A percentile compares a stretch with the other conserved stretches of the same genome.
These are phyloP conservation scores for Meganola albula DNA, from an alignment of 2,888 invertebrate genomes.

Conservation along the genomic window DNA sequence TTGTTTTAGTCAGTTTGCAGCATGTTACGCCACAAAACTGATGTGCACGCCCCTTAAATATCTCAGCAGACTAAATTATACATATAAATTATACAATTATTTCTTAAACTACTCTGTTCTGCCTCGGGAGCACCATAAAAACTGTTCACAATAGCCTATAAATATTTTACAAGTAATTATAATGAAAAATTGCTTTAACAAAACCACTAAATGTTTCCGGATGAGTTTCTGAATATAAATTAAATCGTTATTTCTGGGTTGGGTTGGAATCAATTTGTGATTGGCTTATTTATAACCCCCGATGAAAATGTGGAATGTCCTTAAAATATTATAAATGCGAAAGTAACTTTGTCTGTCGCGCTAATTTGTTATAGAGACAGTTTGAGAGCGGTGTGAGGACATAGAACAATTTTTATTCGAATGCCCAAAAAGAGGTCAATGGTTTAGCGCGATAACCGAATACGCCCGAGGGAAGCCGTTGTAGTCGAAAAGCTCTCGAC, in stretches of 20 bases:
- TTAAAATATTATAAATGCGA: neutral
- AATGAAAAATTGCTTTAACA: conserved; percentile 55
- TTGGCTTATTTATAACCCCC: conserved; percentile 36
- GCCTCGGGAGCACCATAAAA: conserved; percentile 45
- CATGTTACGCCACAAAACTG: no score
- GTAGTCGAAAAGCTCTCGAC: no score
- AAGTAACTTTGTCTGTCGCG: neutral
- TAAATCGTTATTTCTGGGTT: conserved; percentile 39
- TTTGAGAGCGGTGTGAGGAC: no score
- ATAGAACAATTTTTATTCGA: no score
- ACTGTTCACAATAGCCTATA: conserved; percentile 59
- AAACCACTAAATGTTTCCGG: conserved; percentile 59
- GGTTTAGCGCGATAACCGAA: no score
- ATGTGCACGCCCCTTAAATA: conserved; percentile 31
- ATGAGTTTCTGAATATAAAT: conserved; percentile 47
- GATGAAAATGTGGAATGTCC: no score
- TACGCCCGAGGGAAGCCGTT: no score
- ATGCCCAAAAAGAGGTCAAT: no score
- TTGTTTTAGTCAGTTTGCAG: no score
- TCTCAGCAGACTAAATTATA: conserved; percentile 51
- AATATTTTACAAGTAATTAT: conserved; percentile 71
- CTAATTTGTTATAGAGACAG: no score
- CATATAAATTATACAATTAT: conserved; percentile 58
- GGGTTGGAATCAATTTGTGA: conserved; percentile 44
- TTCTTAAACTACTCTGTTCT: conserved; percentile 21